Evolutionary conservation across 2,888 invertebrate genomes (phyloP), one percentile per base, ranked within the genome.

Genomic region (Ormyrus thymus): DNA sequence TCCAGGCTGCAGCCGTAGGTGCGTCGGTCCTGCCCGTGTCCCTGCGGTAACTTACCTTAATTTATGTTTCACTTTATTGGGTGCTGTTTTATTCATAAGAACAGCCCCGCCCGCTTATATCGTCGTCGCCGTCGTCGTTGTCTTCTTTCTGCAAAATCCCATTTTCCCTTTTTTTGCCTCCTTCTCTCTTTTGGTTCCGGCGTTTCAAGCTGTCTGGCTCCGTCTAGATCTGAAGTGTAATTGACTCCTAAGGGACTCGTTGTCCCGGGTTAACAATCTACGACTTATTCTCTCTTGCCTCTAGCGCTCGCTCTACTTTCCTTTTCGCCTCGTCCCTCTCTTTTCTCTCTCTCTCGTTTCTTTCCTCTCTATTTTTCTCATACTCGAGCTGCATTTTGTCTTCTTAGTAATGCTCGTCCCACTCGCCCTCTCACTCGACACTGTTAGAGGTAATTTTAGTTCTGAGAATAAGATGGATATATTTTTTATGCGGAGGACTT

Each of bases 201-300:
- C 53, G 71, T 65, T 78, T 81, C 78, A 82, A 80, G 78, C 70
- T 80, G 81, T 80, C 80, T 79, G 76, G 68, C 75, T 66, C 29
- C 74, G 77, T 78, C 80, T 71, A 81, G 82, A 81, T 79, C 81
- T 72, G 74, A 81, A 81, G 81, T 80, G 82, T 80, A 80, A 81
- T 82, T 79, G 82, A 82, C 81, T 81, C 80, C 82, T 78, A 77
- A 78, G 82, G 81, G 81, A 83, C 83, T 77, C 83, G 79, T 82
- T 81, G 78, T 80, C 81, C 77, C 74, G 66, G 69, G 76, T 77
- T 81, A 81, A 83, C 81, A 81, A 79, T 82, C 81, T 81, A 79
- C 82, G 81, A 78, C 77, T 81, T 81, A 69, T 76, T 77, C 76
- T 29, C 29, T 74, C 73, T 71, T 76, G 62, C 73, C 65, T 58